Evolutionary conservation across 2,113 vertebrate genomes (phyloP), one percentile per base, ranked within the genome.

Genomic region (Paradisaea rubra): DNA sequence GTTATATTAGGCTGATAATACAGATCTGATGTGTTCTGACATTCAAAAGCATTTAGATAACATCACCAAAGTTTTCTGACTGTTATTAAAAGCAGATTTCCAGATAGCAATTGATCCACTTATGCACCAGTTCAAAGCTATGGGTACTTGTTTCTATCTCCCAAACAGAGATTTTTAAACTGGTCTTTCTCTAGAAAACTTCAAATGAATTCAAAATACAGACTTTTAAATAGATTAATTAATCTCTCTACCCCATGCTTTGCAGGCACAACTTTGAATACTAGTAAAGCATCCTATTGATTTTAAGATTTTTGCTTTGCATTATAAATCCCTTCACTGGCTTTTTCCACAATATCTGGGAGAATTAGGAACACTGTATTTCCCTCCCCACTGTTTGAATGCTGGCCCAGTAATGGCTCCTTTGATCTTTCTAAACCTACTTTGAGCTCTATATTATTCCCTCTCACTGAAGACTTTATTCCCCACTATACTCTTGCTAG

Each of bases 371-470:
- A 73, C 31, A 88, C 30, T 0, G 0, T 66, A n/a, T 88, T 86
- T 95, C 30, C 72, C 41, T 88, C 45, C 54, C 37, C 31, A 8
- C 25, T 89, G 54, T 70, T 94, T 73, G 60, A 95, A 85, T 81
- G 22, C 52, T 77, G 24, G 57, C 45, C 53, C 35, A 81, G 57
- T 80, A 96, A 92, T 72, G 49, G 60, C 8, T 66, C 3, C 61
- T 97, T 94, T 96, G 81, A 96, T 91, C 91, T 95, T 94, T 28
- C 22, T 93, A 92, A 95, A 87, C 50, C 52, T 72, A 52, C 61
- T 70, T 64, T 94, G 85, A 95, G 71, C 81, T 94, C 27, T 70
- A 31, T 89, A 59, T 89, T 95, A 83, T 82, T 91, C 42, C 27
- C 20, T 77, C 52, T 91, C 81, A 89, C 45, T 91, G 45, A 78